Base-by-base conservation (phyloP, 2,113 vertebrate species). In the Bucco capensis region DNA sequence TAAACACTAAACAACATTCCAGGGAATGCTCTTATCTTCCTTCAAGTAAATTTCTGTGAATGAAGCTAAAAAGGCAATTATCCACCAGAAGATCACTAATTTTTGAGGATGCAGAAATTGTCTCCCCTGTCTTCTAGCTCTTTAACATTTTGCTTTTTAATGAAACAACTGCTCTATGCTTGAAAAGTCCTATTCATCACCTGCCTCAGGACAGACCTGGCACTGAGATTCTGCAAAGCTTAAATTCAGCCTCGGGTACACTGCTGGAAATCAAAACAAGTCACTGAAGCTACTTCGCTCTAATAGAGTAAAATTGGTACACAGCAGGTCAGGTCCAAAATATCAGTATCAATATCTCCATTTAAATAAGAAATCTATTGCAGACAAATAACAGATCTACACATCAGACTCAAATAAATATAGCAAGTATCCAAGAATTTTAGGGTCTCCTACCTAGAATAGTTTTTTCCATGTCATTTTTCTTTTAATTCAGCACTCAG, bases 101-200 rank as follows among this genome's bases (percentile, higher is more conserved):
- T 88, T 81, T 71, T 79, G 62, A 93, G 83, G 77, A 90, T 24
- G 38, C 14, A 70, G 22, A 72, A 81, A 53, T 56, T 46, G 19
- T 27, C 30, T 82, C 37, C 15, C 23, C 12, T 10, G 6, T 47
- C 51, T 66, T 57, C 71, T 51, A 37, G 58, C 44, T 62, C 24
- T 46, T 89, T 54, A 86, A 72, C 21, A 47, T 70, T 75, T 72
- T 84, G 40, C 35, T 31, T 86, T 82, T 58, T 80, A 81, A 88
- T n/a, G 53, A 61, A 82, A 94, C 76, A 80, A 83, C 64, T 53
- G 46, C 67, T 73, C 40, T 51, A 5, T 24, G 72, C 42, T 71
- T 91, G 72, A 58, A 44, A 86, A 96, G 30, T 77, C 22, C 51
- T 58, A 44, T 72, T 96, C 66, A 82, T 84, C 81, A 85, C 50